Base-by-base conservation (phyloP, 2,888 invertebrate genomes). In the Diaphora mendica region DNA sequence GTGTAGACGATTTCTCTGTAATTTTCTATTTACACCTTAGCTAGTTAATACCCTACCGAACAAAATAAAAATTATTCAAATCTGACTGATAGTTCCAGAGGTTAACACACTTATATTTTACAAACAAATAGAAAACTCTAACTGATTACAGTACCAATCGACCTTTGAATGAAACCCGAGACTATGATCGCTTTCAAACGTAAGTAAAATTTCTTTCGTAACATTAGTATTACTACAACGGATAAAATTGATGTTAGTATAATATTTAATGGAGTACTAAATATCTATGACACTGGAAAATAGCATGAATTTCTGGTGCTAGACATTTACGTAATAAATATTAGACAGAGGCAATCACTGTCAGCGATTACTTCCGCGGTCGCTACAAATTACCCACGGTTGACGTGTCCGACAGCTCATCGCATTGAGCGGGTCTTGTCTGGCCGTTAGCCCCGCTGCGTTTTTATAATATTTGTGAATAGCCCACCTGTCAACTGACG, bases 291-390 rank as follows among this genome's bases (percentile, higher is more conserved):
- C 39, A 39, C 39, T 42, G 65, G 35, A 39, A 39, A 23, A 66
- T n/a, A n/a, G 42, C 44, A 66, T n/a, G 26, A 42, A n/a, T 42
- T n/a, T 26, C 66, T 48, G 20, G 35, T 23, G 33, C 44, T 48
- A 55, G 23, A 9, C 71, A 55, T 51, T 51, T 33, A 68, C 17
- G 68, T 51, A 72, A 59, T 70, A 71, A 71, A 78, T 42, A 73
- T 64, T 71, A 42, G 64, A 71, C 67, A 66, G 65, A 20, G 70
- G 66, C 74, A 79, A 77, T 81, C 74, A 82, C 72, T 66, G 65
- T 26, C 79, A 30, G 44, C 72, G 71, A 79, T 81, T 74, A 76
- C 77, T 76, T 82, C 79, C 82, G 83, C 71, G 42, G 72, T 74
- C 70, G 64, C 67, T 30, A 65, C 55, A 59, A 72, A 74, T 68